Evolutionary conservation across 2,888 invertebrate species (phyloP).

Genomic region (Amphimallon solstitiale): DNA sequence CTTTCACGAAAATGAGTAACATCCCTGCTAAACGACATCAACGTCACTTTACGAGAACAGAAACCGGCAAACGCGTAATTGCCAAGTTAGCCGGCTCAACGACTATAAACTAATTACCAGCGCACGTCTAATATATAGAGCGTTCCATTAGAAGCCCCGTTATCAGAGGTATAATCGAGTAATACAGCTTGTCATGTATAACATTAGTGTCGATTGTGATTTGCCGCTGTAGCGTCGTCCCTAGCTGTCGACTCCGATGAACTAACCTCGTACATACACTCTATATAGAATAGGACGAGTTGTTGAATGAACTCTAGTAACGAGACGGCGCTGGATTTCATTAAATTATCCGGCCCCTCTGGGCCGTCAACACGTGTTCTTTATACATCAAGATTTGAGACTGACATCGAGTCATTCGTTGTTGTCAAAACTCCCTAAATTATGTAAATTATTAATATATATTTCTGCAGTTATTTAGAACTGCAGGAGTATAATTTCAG

Average conservation of each 20-base stretch:
- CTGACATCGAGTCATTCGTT: constrained; percentile 1
- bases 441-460: too few relatives aligned
- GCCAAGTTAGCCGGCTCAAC: constrained; percentile 59
- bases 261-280: constrained; percentile 42
- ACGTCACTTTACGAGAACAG: too few relatives aligned
- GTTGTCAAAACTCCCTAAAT: too few relatives aligned
- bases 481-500: too few relatives aligned
- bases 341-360: constrained; percentile 49
- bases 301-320: constrained; percentile 31
- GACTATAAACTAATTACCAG: constrained; percentile 58
- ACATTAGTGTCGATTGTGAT: constrained; percentile 62
- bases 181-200: constrained; percentile 62
- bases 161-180: constrained; percentile 62
- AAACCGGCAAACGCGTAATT: constrained; percentile 54
- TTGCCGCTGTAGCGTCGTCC: constrained; percentile 48
- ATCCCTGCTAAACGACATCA: too few relatives aligned
- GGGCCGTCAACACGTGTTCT: constrained; percentile 20
- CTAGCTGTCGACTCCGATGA: constrained; percentile 53
- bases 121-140: constrained; percentile 59
- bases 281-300: too few relatives aligned
- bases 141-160: constrained; percentile 61
- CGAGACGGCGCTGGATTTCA: constrained; percentile 45
- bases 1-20: too few relatives aligned
- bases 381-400: too few relatives aligned
- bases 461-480: too few relatives aligned